Conservation (phyloP, 1,140 invertebrate species). For the Gryllus bimaculatus region DNA sequence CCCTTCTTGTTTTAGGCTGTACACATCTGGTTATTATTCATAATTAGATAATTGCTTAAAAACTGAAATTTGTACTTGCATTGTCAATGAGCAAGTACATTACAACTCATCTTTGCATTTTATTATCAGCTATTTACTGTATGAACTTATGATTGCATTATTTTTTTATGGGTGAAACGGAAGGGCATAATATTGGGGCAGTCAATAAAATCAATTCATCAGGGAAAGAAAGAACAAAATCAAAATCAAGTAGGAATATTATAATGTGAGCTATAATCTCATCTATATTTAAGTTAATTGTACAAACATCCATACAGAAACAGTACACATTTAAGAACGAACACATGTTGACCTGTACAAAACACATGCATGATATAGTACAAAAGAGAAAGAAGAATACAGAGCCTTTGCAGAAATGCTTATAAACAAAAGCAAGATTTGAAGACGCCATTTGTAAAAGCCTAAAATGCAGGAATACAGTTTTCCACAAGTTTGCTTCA, state of each 20-base stretch:
- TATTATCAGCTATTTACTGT: too few species aligned
- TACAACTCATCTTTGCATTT: too few species aligned
- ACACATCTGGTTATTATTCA: too few species aligned
- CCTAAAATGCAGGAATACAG: neutral
- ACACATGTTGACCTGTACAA: conserved; percentile 20
- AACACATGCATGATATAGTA: conserved; percentile 17
- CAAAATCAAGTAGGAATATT: neutral
- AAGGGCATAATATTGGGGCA: too few species aligned
- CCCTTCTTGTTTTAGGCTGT: too few species aligned
- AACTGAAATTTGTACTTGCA: too few species aligned
- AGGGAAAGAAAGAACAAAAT: too few species aligned
- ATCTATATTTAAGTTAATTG: conserved; percentile 20
- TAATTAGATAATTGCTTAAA: too few species aligned
- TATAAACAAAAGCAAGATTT: neutral
- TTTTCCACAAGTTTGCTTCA: neutral
- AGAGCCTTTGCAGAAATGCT: neutral
- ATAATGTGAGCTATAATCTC: neutral
- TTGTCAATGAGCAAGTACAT: too few species aligned
- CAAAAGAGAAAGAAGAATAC: conserved; percentile 2
- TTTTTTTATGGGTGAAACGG: too few species aligned
- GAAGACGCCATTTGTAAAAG: neutral
- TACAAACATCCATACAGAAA: conserved; percentile 21
- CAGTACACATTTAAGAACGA: conserved; percentile 16
- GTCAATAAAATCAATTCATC: too few species aligned
- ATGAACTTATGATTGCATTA: too few species aligned